Base-by-base conservation (phyloP, 2,888 invertebrate genomes). In the Thalpophila matura region DNA sequence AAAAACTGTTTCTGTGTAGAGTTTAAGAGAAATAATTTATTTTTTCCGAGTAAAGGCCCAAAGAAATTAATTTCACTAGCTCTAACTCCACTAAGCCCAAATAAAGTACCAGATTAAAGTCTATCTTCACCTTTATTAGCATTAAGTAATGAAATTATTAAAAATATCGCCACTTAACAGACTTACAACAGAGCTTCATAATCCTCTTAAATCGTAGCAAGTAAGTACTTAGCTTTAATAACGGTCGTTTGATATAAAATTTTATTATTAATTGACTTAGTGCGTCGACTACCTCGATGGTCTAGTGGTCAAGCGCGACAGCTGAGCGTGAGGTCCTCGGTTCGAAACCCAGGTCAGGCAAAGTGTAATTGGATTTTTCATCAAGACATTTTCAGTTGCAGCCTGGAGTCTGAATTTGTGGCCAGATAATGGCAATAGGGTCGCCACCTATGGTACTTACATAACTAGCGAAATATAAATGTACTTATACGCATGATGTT, bases 141-240 rank as follows among this genome's bases (percentile, higher is more conserved):
- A 45, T 40, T 35, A 54, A 51, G 56, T 59, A 65, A 73, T 35
- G 47, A 46, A 57, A 51, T 62, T 65, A 59, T 57, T 50, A 43
- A 45, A 69, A 54, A 58, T 73, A 54, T 50, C 20, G 24, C 45
- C 54, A 53, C 62, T 77, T 74, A 60, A 62, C 45, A 60, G 50
- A 49, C 59, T 77, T 65, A 58, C 22, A 59, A 54, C 20, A 43
- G 27, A 61, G 55, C 38, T 57, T 66, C 45, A 65, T 77, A 77
- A 77, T 74, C 59, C 35, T 53, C 51, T 62, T 70, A 62, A 59
- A 51, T 45, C 33, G 29, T 27, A 31, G 18, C 35, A 40, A 37
- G 56, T 50, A 50, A 18, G 65, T 55, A 55, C 65, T 62, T 54
- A 35, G 33, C 46, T 38, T 27, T 16, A 46, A 51, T 51, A 61